Conservation (phyloP, 2,113 vertebrate genomes). For the Zosterops pallidus region DNA sequence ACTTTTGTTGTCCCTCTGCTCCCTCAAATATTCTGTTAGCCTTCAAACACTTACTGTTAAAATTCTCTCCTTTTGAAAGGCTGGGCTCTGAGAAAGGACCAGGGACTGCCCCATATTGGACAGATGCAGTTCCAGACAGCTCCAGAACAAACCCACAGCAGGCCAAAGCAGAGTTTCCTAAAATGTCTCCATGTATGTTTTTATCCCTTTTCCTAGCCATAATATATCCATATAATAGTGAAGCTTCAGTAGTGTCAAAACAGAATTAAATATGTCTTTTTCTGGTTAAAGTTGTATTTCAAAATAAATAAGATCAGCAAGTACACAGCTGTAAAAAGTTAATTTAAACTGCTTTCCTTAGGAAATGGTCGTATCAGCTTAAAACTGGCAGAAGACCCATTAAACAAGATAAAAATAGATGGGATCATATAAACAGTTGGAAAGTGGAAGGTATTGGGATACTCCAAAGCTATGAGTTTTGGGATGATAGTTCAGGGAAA, state of each 20-base stretch:
- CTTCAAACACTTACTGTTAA: neutral
- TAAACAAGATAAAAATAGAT: neutral
- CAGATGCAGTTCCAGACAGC: neutral
- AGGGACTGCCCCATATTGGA: neutral
- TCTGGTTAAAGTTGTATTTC: neutral
- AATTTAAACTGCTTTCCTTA: neutral
- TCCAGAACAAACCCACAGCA: neutral
- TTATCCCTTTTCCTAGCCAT: neutral
- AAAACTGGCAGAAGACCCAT: neutral
- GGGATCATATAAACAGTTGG: neutral
- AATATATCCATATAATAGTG: neutral
- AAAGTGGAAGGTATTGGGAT: neutral
- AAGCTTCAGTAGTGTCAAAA: neutral
- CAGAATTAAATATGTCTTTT: neutral
- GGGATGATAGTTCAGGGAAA: neutral
- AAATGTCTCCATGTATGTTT: neutral
- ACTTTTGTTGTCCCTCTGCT: neutral
- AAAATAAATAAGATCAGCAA: neutral
- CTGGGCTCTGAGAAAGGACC: neutral
- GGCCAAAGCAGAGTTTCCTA: neutral
- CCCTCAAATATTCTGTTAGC: neutral
- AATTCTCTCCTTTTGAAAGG: neutral
- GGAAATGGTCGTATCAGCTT: neutral
- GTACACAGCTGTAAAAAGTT: neutral
- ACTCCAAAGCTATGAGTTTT: neutral